Conservation (phyloP, 1,140 invertebrate species). For the Doryteuthis pealeii region DNA sequence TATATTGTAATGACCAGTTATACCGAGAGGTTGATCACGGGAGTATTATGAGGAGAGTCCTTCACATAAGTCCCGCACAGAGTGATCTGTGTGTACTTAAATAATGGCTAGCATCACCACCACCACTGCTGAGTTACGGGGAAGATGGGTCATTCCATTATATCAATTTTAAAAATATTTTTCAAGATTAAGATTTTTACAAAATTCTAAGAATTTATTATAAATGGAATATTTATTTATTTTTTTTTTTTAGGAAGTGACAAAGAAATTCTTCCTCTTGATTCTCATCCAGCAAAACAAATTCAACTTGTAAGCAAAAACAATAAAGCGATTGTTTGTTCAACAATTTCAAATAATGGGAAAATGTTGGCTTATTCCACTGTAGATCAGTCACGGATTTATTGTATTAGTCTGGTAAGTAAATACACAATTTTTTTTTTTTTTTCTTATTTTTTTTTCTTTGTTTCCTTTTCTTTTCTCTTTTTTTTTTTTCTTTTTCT, state of each 20-base stretch:
- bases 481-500: neutral
- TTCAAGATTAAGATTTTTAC: too few species aligned
- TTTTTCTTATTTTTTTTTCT: neutral
- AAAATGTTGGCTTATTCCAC: conserved; percentile 76
- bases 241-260: conserved; percentile 35
- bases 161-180: too few species aligned
- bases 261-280: conserved; percentile 56
- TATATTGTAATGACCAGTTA: too few species aligned
- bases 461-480: conserved; percentile 13
- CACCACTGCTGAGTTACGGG: too few species aligned
- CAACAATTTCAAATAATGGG: conserved; percentile 70
- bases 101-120: too few species aligned
- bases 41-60: too few species aligned
- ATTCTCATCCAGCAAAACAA: conserved; percentile 68
- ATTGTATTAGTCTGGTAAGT: conserved; percentile 66
- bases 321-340: conserved; percentile 68
- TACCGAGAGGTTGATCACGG: too few species aligned
- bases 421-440: conserved; percentile 25
- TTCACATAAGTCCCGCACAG: too few species aligned
- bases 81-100: too few species aligned
- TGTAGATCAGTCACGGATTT: conserved; percentile 67
- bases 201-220: too few species aligned
- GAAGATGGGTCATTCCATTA: too few species aligned
- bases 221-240: too few species aligned
- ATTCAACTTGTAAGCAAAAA: conserved; percentile 67